Conservation (phyloP, 2,888 invertebrate species). For the Tigriopus californicus region DNA sequence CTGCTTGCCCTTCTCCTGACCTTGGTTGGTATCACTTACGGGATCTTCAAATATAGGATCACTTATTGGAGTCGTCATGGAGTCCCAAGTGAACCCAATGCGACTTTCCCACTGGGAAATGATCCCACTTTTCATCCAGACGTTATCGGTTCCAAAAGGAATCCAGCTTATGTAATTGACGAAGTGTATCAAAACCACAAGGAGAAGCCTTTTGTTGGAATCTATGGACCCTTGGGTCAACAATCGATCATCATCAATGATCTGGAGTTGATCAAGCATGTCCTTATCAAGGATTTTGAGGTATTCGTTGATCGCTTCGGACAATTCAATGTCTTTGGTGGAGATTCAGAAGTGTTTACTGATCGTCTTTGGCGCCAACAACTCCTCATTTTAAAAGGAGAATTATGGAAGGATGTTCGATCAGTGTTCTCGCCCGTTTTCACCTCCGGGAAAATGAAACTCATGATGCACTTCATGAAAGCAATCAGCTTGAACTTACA, state of each 20-base stretch:
- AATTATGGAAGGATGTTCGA: conserved; percentile 5
- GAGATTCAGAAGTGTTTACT: not conserved
- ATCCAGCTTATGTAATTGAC: too few species aligned
- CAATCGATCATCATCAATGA: not conserved
- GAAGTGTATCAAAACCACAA: too few species aligned
- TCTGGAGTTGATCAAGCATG: not conserved
- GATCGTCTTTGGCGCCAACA: not conserved
- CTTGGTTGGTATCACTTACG: too few species aligned
- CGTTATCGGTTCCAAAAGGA: too few species aligned
- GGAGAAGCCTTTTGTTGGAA: not conserved
- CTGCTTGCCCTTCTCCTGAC: too few species aligned
- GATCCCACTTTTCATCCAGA: too few species aligned
- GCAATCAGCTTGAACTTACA: not conserved
- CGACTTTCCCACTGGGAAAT: too few species aligned
- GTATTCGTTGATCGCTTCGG: not conserved
- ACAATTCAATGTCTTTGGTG: too few species aligned
- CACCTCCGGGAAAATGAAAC: conserved; percentile 9
- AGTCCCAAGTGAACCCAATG: too few species aligned
- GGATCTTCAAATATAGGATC: too few species aligned
- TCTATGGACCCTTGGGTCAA: not conserved
- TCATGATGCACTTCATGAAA: conserved; percentile 3
- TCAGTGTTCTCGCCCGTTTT: conserved; percentile 7
- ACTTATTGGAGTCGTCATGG: too few species aligned
- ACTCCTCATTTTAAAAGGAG: not conserved
- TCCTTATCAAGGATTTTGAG: not conserved